phyloP scores from a whole-genome alignment of 2,113 vertebrate species.

The Thunnus thynnus region DNA sequence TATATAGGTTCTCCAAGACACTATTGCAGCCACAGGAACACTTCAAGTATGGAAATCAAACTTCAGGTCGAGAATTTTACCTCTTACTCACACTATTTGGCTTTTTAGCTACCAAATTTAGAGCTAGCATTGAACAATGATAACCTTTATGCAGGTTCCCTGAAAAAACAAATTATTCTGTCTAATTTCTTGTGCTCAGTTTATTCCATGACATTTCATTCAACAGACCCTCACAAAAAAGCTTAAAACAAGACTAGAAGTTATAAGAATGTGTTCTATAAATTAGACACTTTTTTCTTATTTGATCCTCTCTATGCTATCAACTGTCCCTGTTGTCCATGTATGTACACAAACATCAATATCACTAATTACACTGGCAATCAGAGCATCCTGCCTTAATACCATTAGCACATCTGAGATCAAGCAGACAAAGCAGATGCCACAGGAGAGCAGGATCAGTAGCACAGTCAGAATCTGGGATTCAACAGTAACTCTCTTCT shows the following conservation, averaged over 20 bases:
- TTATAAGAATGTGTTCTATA: not conserved
- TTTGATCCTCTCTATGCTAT: not conserved
- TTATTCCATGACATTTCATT: not conserved
- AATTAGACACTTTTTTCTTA: not conserved
- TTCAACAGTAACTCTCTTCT: constrained; percentile 38
- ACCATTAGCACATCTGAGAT: constrained; percentile 40
- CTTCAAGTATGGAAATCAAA: not conserved
- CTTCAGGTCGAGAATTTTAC: not conserved
- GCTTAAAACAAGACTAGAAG: not conserved
- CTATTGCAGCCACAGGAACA: not conserved
- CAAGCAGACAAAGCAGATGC: constrained; percentile 32
- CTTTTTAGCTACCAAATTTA: not conserved
- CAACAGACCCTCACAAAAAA: not conserved
- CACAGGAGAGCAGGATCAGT: constrained; percentile 51
- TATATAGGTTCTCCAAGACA: not conserved
- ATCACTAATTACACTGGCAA: constrained; percentile 15
- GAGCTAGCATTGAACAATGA: not conserved
- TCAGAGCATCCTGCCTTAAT: constrained; percentile 25
- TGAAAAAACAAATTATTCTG: no score
- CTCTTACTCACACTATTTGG: not conserved
- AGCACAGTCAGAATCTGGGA: constrained; percentile 42
- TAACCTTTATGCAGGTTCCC: not conserved
- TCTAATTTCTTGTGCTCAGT: not conserved
- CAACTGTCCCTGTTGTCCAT: not conserved
- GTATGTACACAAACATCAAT: constrained; percentile 5